phyloP scores from a whole-genome alignment of 2,113 vertebrate species.

The Hippocampus zosterae region DNA sequence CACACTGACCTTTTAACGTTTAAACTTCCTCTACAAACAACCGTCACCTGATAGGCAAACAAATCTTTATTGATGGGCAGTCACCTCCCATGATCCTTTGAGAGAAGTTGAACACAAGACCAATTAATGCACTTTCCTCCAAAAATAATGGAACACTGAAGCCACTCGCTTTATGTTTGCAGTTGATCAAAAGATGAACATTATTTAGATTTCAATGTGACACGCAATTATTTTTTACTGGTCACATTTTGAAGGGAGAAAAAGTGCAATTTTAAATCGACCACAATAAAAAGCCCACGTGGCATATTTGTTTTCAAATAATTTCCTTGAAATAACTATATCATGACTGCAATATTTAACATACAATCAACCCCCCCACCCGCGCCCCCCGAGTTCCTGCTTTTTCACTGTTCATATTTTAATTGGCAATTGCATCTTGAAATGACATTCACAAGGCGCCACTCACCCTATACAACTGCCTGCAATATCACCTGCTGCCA shows the following conservation, averaged over 20 bases:
- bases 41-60: conserved; percentile 52
- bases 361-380: too few relatives aligned
- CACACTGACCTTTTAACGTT: conserved; percentile 57
- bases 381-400: too few relatives aligned
- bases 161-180: neutral
- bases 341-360: too few relatives aligned
- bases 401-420: neutral
- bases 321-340: too few relatives aligned
- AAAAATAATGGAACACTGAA: neutral
- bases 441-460: neutral
- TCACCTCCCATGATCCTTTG: conserved; percentile 36
- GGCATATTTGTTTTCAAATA: too few relatives aligned
- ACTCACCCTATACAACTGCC: neutral
- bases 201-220: too few relatives aligned
- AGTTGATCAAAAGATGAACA: neutral
- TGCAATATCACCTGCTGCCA: conserved; percentile 34
- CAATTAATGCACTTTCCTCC: conserved; percentile 9
- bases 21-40: conserved; percentile 60
- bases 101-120: conserved; percentile 23
- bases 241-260: too few relatives aligned
- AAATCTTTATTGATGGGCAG: conserved; percentile 52
- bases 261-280: too few relatives aligned
- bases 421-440: neutral
- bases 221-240: too few relatives aligned
- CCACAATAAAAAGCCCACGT: too few relatives aligned